Percentiles rank a stretch among this genome's conserved stretches.
These are phyloP conservation scores for Microplitis demolitor DNA, from an alignment of 1,140 invertebrate species.

Conservation along the genomic window DNA sequence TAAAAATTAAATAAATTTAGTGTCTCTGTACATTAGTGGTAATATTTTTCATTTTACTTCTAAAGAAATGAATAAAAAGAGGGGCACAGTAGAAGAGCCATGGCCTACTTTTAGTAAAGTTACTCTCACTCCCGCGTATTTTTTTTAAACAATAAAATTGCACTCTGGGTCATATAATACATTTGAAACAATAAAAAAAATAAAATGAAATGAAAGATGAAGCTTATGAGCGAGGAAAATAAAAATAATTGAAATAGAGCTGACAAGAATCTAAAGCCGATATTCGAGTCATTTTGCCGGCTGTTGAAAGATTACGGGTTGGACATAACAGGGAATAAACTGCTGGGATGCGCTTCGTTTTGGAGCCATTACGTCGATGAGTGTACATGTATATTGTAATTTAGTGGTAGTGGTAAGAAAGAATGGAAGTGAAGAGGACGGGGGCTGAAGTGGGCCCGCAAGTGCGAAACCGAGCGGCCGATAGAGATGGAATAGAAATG, in stretches of 20 bases:
- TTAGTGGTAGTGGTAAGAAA: not conserved
- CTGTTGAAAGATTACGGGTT: constrained; percentile 59
- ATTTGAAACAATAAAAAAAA: not conserved
- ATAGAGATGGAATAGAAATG: constrained; percentile 25
- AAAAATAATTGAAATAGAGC: constrained; percentile 4
- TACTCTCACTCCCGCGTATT: constrained; percentile 30
- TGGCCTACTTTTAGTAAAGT: constrained; percentile 47
- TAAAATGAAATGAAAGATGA: not conserved
- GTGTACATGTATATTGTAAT: not conserved
- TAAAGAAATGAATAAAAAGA: not conserved
- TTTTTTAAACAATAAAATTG: constrained; percentile 42
- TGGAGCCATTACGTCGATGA: constrained; percentile 52
- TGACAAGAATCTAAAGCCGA: constrained; percentile 32
- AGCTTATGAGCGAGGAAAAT: not conserved
- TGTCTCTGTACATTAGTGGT: no score
- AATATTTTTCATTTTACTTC: not conserved
- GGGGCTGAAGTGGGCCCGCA: not conserved
- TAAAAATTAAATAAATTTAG: no score
- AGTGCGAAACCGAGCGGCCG: constrained; percentile 25
- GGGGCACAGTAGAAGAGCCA: constrained; percentile 34
- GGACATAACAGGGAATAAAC: constrained; percentile 27
- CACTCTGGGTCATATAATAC: not conserved
- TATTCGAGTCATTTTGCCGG: constrained; percentile 50
- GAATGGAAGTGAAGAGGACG: not conserved
- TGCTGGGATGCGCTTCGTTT: constrained; percentile 45